These are phyloP conservation scores for Camptogramma bilineatum DNA, from an alignment of 2,888 invertebrate species.

Conservation along the genomic window DNA sequence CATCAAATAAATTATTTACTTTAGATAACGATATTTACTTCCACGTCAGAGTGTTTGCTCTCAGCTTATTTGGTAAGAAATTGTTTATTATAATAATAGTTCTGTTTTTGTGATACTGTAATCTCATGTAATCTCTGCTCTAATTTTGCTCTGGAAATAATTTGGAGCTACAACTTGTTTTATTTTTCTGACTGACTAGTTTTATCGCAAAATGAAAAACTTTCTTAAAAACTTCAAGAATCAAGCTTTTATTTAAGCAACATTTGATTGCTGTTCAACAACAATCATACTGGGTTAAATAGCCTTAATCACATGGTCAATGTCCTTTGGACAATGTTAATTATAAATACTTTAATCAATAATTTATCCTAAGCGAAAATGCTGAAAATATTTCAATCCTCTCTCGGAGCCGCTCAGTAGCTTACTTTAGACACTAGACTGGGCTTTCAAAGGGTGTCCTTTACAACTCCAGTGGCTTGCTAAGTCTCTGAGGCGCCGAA, in stretches of 20 bases:
- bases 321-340: too few species aligned
- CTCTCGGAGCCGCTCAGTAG: slow-evolving; percentile 9
- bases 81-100: background rate
- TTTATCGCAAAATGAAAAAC: background rate
- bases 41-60: slow-evolving; percentile 10
- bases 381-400: background rate
- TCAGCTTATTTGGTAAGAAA: slow-evolving; percentile 8
- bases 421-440: slow-evolving; percentile 24
- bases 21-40: slow-evolving; percentile 15
- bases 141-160: background rate
- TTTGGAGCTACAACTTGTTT: background rate
- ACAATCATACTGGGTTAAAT: too few species aligned
- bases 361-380: too few species aligned
- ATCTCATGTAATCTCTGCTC: background rate
- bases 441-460: slow-evolving; percentile 27
- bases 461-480: slow-evolving; percentile 28
- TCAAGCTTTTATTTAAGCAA: too few species aligned
- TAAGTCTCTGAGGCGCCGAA: slow-evolving; percentile 23
- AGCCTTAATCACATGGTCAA: too few species aligned
- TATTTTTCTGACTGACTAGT: background rate
- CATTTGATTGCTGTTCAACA: too few species aligned
- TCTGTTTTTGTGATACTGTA: background rate
- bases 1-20: slow-evolving; percentile 18
- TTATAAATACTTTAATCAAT: too few species aligned
- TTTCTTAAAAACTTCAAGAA: too few species aligned